These are phyloP conservation scores for Leptogaster cylindrica DNA, from an alignment of 2,888 invertebrate species.

Conservation along the genomic window DNA sequence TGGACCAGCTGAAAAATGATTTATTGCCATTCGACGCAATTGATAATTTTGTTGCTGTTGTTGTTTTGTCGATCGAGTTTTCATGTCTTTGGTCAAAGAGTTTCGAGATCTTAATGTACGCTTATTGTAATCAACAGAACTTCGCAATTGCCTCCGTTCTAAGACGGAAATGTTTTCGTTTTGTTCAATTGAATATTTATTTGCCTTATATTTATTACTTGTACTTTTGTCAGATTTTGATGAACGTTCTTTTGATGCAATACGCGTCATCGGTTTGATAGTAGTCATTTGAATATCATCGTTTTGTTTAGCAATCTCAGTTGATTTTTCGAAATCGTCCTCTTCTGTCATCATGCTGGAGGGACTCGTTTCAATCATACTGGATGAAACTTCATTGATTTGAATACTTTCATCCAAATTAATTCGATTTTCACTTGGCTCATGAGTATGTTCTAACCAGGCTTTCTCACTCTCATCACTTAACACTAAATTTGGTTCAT, in stretches of 20 bases:
- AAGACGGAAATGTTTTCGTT: slow-evolving; percentile 45
- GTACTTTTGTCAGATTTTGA: slow-evolving; percentile 25
- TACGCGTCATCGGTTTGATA: too few species aligned
- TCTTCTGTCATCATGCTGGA: too few species aligned
- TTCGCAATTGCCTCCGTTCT: slow-evolving; percentile 57
- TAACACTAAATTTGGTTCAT: slow-evolving; percentile 31
- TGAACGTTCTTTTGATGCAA: not conserved
- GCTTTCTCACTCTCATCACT: slow-evolving; percentile 6
- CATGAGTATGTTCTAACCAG: slow-evolving; percentile 5
- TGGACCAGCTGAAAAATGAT: slow-evolving; percentile 29
- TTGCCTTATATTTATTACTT: slow-evolving; percentile 31
- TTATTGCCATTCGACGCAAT: slow-evolving; percentile 40
- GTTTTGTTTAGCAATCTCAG: too few species aligned
- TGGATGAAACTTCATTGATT: slow-evolving; percentile 73
- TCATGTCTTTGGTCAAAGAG: slow-evolving; percentile 52
- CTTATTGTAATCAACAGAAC: slow-evolving; percentile 56
- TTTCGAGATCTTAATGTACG: slow-evolving; percentile 58
- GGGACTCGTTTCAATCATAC: slow-evolving; percentile 61
- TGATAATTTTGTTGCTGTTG: too few species aligned
- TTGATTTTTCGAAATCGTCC: not conserved
- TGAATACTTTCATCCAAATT: slow-evolving; percentile 64
- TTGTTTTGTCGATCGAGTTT: slow-evolving; percentile 43
- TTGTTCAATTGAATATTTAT: slow-evolving; percentile 30
- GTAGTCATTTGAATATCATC: too few species aligned
- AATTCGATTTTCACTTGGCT: not conserved